phyloP scores from a whole-genome alignment of 2,888 invertebrate genomes.

The Pyrocoelia pectoralis region DNA sequence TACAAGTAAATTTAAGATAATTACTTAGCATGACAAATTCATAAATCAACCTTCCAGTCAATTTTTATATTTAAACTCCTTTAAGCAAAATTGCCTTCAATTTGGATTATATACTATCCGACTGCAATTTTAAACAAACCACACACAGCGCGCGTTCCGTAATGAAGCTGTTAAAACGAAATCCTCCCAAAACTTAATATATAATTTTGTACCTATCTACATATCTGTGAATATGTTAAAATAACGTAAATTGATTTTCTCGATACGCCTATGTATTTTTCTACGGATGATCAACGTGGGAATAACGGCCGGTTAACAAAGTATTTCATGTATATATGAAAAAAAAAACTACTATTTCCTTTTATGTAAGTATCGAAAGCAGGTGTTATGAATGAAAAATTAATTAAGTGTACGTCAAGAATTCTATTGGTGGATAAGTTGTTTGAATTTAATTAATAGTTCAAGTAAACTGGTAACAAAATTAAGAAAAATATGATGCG shows the following conservation, averaged over 20 bases:
- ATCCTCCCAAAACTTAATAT: constrained; percentile 12
- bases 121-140: constrained; percentile 12
- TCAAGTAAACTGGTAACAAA: constrained; percentile 3
- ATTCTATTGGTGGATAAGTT: constrained; percentile 4
- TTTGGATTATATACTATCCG: not conserved
- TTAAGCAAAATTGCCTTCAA: constrained; percentile 5
- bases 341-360: constrained; percentile 6
- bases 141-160: constrained; percentile 16
- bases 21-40: not conserved
- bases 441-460: constrained; percentile 8
- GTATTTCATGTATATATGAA: not conserved
- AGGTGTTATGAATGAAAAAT: constrained; percentile 12
- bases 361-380: constrained; percentile 5
- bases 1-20: too few species aligned
- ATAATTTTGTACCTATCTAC: constrained; percentile 17
- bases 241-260: constrained; percentile 8
- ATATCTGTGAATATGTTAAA: constrained; percentile 7
- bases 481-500: not conserved
- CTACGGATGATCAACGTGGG: constrained; percentile 3
- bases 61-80: constrained; percentile 3
- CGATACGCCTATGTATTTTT: not conserved
- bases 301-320: constrained; percentile 5
- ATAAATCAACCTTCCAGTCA: constrained; percentile 1
- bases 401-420: constrained; percentile 2
- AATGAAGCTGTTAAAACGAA: constrained; percentile 23